These are phyloP conservation scores for Ondatra zibethicus DNA, from an alignment of 2,113 vertebrate species.

Conservation along the genomic window DNA sequence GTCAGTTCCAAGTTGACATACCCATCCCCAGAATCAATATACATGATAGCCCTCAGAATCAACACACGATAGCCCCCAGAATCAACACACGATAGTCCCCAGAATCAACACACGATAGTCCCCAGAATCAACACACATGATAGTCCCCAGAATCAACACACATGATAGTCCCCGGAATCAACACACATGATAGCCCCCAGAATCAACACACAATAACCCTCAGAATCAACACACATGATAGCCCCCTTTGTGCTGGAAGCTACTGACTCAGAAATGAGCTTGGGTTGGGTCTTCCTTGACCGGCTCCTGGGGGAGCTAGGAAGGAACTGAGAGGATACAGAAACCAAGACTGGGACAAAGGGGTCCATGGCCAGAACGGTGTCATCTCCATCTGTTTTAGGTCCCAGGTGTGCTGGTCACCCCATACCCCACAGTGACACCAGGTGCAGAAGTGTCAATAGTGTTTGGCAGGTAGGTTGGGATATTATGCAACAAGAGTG, in stretches of 20 bases:
- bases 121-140: too few species aligned
- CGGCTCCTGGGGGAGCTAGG: background rate
- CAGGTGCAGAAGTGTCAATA: background rate
- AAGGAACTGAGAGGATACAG: background rate
- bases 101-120: too few species aligned
- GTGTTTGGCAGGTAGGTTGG: background rate
- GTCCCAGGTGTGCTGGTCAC: background rate
- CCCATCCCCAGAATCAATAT: background rate
- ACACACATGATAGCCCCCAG: too few species aligned
- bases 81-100: too few species aligned
- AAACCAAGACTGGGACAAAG: background rate
- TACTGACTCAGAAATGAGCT: background rate
- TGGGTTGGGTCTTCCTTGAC: background rate
- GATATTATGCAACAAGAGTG: constrained; percentile 45
- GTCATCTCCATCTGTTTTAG: background rate
- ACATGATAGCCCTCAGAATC: too few species aligned
- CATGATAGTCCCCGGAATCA: too few species aligned
- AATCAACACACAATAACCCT: background rate
- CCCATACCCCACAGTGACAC: background rate
- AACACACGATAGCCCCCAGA: too few species aligned
- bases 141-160: too few species aligned
- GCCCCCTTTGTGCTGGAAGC: background rate
- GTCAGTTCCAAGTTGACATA: background rate
- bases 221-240: background rate
- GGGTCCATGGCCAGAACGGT: background rate